Evolutionary conservation across 2,113 vertebrate species (phyloP), one percentile per base, ranked within the genome.

Genomic region (Hippolais icterina): DNA sequence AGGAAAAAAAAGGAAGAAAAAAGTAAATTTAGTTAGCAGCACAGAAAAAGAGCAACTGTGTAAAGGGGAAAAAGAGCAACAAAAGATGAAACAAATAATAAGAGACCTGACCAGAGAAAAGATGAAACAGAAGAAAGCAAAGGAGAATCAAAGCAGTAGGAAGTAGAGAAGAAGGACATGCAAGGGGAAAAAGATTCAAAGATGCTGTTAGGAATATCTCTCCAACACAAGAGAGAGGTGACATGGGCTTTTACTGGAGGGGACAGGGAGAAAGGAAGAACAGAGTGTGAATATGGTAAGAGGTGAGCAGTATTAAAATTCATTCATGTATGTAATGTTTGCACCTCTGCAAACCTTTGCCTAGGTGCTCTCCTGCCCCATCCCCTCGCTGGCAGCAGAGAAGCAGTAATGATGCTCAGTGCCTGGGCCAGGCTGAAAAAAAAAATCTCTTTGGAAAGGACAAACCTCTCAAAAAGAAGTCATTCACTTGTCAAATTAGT

Each of bases 401-500:
- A 57, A 56, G 37, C 39, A 24, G 19, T 18, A 68, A 56, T 57
- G 49, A 37, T 50, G n/a, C 31, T 41, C 41, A 31, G 42, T 0
- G 11, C 76, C 57, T 68, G 83, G 83, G 52, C 60, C 60, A 44
- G 1, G 5, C 66, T 86, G 85, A 46, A 33, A 64, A 76, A 90
- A 92, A 92, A 81, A 78, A 54, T 18, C 42, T 37, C 82, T 74
- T 80, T 61, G 71, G 60, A 81, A 90, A 96, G 90, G 83, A 94
- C 90, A 96, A 90, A 87, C 49, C 69, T 87, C 83, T 95, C 88
- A 89, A 95, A 94, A 93, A 71, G 76, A 75, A 96, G 69, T 86
- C 75, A 78, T 88, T 96, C 94, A 69, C 85, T 95, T 96, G 93
- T 94, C 92, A 88, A 93, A 96, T 97, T 95, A 95, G 88, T 71